These are phyloP conservation scores for Harpegnathos saltator DNA, from an alignment of 1,140 invertebrate species.

Conservation along the genomic window DNA sequence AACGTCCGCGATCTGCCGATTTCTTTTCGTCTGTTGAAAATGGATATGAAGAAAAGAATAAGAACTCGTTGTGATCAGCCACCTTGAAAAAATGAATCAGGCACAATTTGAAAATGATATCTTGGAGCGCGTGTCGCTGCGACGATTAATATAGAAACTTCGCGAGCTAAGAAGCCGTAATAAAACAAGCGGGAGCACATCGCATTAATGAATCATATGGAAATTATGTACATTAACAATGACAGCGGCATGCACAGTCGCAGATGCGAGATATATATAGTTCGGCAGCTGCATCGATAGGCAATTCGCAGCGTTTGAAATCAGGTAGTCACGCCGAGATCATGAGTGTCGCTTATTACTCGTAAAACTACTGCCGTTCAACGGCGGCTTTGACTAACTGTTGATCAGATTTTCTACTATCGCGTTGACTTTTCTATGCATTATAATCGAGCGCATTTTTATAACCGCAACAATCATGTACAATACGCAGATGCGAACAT, in stretches of 20 bases:
- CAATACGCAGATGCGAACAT: constrained; percentile 15
- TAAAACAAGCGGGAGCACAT: background rate
- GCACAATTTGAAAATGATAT: no score
- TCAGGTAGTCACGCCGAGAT: background rate
- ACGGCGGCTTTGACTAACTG: constrained; percentile 23
- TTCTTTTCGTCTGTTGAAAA: no score
- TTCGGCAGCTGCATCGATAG: constrained; percentile 10
- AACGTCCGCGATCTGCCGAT: no score
- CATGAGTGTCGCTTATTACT: constrained; percentile 15
- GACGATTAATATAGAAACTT: background rate
- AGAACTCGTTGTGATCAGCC: no score
- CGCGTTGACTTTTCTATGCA: constrained; percentile 25
- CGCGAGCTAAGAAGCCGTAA: background rate
- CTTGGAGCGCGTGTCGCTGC: background rate
- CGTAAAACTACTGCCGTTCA: background rate
- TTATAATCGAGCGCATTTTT: constrained; percentile 44
- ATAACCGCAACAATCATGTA: constrained; percentile 23
- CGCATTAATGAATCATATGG: constrained; percentile 7
- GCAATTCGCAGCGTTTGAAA: background rate
- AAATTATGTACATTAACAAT: constrained; percentile 3
- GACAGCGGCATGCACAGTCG: background rate
- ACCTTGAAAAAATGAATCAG: no score
- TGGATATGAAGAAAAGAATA: no score
- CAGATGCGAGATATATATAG: constrained; percentile 16
- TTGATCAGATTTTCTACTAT: constrained; percentile 18